phyloP scores from a whole-genome alignment of 2,113 vertebrate genomes.

The Chloroceryle aenea region DNA sequence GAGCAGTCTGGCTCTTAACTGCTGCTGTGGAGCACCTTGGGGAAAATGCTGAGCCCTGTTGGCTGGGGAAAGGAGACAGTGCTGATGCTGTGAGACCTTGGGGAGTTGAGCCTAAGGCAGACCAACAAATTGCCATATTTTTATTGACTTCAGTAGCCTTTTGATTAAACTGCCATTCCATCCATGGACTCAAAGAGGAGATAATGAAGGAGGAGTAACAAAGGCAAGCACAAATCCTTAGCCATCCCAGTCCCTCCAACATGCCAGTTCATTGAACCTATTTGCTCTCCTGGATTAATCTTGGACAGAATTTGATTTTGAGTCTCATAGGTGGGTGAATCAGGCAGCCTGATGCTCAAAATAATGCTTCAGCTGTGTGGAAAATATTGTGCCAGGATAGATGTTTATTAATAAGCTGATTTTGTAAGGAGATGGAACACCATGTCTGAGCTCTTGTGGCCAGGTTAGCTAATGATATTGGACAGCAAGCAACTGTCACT shows the following conservation, averaged over 20 bases:
- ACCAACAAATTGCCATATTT: background rate
- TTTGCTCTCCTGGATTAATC: background rate
- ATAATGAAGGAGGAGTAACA: background rate
- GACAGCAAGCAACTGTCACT: slow-evolving; percentile 27
- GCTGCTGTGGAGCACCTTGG: background rate
- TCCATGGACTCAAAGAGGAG: background rate
- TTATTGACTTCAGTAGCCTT: background rate
- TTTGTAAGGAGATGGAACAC: background rate
- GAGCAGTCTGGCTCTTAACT: background rate
- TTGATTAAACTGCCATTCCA: background rate
- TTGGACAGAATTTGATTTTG: background rate
- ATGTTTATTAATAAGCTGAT: slow-evolving; percentile 38
- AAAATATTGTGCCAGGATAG: background rate
- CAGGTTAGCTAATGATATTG: background rate
- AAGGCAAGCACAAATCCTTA: background rate
- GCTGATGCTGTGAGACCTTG: background rate
- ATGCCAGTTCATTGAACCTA: background rate
- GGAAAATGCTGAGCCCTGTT: background rate
- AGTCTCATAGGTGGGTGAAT: background rate
- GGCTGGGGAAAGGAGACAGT: background rate
- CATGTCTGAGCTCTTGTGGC: background rate
- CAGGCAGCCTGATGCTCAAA: background rate
- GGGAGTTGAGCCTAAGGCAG: background rate
- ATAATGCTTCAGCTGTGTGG: background rate
- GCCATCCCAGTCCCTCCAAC: background rate